Evolutionary conservation across 2,888 invertebrate genomes (phyloP), one percentile per base, ranked within the genome.

Genomic region (Phragmatobia fuliginosa): DNA sequence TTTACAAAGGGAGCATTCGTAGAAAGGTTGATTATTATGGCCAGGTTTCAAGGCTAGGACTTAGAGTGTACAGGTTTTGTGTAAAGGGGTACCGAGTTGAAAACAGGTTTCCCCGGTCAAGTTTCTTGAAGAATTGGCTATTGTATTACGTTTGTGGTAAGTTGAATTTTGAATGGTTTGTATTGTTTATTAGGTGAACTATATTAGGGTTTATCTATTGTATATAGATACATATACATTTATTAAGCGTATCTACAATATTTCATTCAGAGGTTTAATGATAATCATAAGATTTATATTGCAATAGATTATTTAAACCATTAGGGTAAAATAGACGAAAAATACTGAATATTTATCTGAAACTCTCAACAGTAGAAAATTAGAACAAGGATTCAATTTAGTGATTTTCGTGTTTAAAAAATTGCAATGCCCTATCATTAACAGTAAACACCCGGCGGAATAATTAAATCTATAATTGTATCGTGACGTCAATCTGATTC

Each of bases 41-140:
- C 78, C 66, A 73, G 61, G 62, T 66, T 68, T 78, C 83, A 86
- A 85, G 83, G 84, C 45, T n/a, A 45, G 45, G 45, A n/a, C 21
- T 72, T 64, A 70, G 59, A 49, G 59, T 69, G 59, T 45, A 56
- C 52, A 64, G 60, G 61, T 31, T 31, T 62, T 67, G 60, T 68
- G 71, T 76, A 76, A 56, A 65, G 59, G 79, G 82, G 77, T 80
- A 74, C 68, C 80, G 72, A 73, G 81, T 81, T 81, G 79, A 78
- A 78, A 88, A 90, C 90, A 82, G 88, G 90, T 90, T 90, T 81
- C 72, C 75, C 79, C 82, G 82, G 85, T 82, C 82, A 86, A 82
- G 81, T 76, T 75, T 77, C 82, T 82, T 72, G 76, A 77, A 72
- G 84, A 78, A 83, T 85, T 83, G 83, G 81, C 77, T 79, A 82